phyloP scores from a whole-genome alignment of 1,140 invertebrate species.

The Lordiphosa mommai region DNA sequence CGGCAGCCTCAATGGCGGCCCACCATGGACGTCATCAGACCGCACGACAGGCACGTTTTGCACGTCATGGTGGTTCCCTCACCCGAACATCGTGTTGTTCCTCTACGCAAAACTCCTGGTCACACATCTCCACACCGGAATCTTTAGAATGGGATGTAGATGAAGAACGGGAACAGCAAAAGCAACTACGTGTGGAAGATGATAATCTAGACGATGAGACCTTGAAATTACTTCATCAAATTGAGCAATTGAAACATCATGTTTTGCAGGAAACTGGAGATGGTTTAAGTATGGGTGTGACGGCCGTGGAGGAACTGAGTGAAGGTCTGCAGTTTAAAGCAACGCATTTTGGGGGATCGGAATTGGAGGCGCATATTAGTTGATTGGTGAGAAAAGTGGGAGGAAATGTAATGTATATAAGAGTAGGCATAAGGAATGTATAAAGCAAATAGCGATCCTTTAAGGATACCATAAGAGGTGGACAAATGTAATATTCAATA shows the following conservation, averaged over 20 bases:
- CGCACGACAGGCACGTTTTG: conserved; percentile 24
- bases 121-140: conserved; percentile 76
- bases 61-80: conserved; percentile 51
- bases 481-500: too few species aligned
- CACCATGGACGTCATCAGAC: conserved; percentile 35
- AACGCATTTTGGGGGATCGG: conserved; percentile 42
- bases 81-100: conserved; percentile 64
- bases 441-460: neutral
- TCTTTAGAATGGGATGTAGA: conserved; percentile 77
- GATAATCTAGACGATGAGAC: conserved; percentile 74
- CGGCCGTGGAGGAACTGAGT: conserved; percentile 37
- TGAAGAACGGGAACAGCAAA: conserved; percentile 67
- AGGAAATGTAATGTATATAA: conserved; percentile 1
- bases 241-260: conserved; percentile 74
- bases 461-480: neutral
- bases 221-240: conserved; percentile 68
- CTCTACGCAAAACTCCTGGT: conserved; percentile 72
- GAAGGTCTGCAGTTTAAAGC: conserved; percentile 45
- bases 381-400: conserved; percentile 9
- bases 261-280: conserved; percentile 72
- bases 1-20: conserved; percentile 23
- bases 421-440: conserved; percentile 2
- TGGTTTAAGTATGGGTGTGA: conserved; percentile 39
- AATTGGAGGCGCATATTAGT: conserved; percentile 41
- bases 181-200: conserved; percentile 57